Conservation (phyloP, 2,113 vertebrate genomes). For the Esox niger region DNA sequence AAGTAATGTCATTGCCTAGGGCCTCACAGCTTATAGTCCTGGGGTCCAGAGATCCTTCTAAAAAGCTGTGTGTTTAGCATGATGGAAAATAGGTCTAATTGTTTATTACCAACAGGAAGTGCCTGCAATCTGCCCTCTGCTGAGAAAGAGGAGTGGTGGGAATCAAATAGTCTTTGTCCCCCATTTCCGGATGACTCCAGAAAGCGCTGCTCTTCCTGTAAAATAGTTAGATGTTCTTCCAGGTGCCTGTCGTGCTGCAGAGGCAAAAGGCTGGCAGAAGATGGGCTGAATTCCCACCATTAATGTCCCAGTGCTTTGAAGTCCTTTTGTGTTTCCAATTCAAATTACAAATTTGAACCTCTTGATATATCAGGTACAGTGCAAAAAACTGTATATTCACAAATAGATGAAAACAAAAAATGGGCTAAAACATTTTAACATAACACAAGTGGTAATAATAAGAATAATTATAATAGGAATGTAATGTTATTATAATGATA, state of each 20-base stretch:
- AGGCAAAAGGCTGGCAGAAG: conserved; percentile 48
- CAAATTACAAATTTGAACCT: conserved; percentile 37
- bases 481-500: conserved; percentile 21
- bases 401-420: conserved; percentile 7
- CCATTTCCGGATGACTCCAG: conserved; percentile 38
- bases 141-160: conserved; percentile 20
- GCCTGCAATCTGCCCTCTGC: conserved; percentile 58
- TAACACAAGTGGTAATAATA: conserved; percentile 21
- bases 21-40: conserved; percentile 53
- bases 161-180: neutral
- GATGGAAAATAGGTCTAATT: conserved; percentile 54
- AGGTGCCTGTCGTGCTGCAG: conserved; percentile 50
- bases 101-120: conserved; percentile 57
- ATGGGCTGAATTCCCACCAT: conserved; percentile 24
- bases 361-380: conserved; percentile 24
- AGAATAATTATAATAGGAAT: conserved; percentile 40
- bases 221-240: conserved; percentile 62
- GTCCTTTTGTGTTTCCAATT: conserved; percentile 48
- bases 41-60: conserved; percentile 28
- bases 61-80: conserved; percentile 60
- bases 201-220: conserved; percentile 63
- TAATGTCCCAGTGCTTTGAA: conserved; percentile 60
- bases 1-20: conserved; percentile 42
- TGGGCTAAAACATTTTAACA: conserved; percentile 36
- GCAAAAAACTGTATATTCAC: conserved; percentile 18